These are phyloP conservation scores for Hyperoplus immaculatus DNA, from an alignment of 2,797 vertebrate genomes.

Conservation along the genomic window DNA sequence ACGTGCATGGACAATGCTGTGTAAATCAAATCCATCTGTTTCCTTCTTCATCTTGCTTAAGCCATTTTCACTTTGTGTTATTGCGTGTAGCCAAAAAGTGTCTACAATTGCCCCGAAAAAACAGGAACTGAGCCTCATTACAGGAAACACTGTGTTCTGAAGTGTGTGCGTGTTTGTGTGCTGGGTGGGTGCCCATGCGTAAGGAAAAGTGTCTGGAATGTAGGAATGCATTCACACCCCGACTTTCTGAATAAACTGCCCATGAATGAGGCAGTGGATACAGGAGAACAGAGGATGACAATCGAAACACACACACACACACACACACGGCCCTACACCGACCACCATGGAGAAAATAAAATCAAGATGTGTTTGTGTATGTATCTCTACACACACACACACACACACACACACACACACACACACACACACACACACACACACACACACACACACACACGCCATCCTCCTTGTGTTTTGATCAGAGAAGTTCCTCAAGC, in stretches of 20 bases:
- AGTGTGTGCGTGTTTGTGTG: constrained; percentile 37
- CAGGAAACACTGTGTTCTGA: not conserved
- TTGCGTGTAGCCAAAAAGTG: not conserved
- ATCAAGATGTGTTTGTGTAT: constrained; percentile 29
- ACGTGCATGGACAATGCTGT: not conserved
- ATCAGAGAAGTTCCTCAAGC: constrained; percentile 6
- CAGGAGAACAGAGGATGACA: constrained; percentile 23
- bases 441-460: constrained; percentile 2
- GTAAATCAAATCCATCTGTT: not conserved
- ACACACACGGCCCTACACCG: constrained; percentile 1
- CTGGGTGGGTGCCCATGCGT: constrained; percentile 64
- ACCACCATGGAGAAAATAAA: constrained; percentile 51
- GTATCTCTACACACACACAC: not conserved
- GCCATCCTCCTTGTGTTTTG: not conserved
- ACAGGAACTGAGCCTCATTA: constrained; percentile 12
- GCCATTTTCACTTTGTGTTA: not conserved
- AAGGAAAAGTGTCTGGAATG: constrained; percentile 68
- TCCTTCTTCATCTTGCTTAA: not conserved
- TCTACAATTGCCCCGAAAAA: not conserved
- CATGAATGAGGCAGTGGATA: constrained; percentile 52
- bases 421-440: constrained; percentile 5
- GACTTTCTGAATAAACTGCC: constrained; percentile 71
- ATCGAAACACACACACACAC: constrained; percentile 22
- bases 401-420: not conserved
- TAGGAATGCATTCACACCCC: constrained; percentile 72